These are phyloP conservation scores for Temnothorax curvispinosus DNA, from an alignment of 1,140 invertebrate species.

Conservation along the genomic window DNA sequence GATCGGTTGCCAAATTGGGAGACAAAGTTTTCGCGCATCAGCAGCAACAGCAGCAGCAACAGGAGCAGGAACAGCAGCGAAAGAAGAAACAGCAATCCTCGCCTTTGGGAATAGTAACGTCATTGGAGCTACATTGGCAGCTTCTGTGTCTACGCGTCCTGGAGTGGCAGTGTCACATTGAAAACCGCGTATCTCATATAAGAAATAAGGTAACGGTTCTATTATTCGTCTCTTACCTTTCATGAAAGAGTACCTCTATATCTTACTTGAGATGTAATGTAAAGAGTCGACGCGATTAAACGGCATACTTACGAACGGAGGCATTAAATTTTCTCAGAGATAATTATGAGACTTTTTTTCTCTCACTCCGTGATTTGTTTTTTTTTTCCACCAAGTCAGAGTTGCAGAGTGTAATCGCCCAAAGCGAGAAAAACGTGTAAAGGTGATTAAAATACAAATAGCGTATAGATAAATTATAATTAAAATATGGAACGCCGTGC, in stretches of 20 bases:
- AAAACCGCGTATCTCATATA: slow-evolving; percentile 86
- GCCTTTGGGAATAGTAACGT: slow-evolving; percentile 84
- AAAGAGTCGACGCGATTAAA: slow-evolving; percentile 13
- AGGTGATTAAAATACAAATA: not conserved
- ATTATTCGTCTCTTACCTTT: not conserved
- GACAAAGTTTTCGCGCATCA: slow-evolving; percentile 80
- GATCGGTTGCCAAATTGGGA: slow-evolving; percentile 89
- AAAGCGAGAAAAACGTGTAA: not conserved
- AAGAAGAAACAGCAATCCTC: slow-evolving; percentile 68
- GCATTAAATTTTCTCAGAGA: slow-evolving; percentile 2
- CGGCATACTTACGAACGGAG: not conserved
- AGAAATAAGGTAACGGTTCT: slow-evolving; percentile 80
- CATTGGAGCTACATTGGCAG: slow-evolving; percentile 94
- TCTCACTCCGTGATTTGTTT: not conserved
- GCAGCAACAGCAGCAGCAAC: slow-evolving; percentile 70
- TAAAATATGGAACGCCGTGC: slow-evolving; percentile 11
- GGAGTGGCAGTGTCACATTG: slow-evolving; percentile 95
- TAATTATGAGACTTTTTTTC: not conserved
- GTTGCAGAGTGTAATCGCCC: not conserved
- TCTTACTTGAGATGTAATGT: not conserved
- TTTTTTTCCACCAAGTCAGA: not conserved
- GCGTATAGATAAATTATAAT: not conserved
- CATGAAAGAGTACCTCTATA: not conserved
- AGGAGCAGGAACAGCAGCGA: slow-evolving; percentile 72
- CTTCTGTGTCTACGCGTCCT: slow-evolving; percentile 93